phyloP scores from a whole-genome alignment of 2,797 vertebrate genomes.

The Lacerta viridis region DNA sequence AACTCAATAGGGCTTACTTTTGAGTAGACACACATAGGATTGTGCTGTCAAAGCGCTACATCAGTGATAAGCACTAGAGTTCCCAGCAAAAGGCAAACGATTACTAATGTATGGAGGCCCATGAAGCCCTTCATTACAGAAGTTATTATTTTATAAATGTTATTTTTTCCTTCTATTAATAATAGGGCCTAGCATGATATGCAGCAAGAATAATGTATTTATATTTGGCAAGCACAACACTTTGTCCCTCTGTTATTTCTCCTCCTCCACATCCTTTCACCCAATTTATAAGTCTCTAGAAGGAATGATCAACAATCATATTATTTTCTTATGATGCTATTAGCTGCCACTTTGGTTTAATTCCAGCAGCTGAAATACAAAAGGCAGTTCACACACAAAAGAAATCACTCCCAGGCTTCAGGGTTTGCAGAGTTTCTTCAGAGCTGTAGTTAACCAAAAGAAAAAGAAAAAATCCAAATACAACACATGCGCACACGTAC shows the following conservation, averaged over 20 bases:
- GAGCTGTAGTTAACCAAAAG: constrained; percentile 25
- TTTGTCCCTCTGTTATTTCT: constrained; percentile 54
- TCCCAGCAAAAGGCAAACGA: not conserved
- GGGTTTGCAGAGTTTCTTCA: constrained; percentile 12
- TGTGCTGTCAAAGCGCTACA: not conserved
- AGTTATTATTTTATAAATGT: not conserved
- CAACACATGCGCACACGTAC: not conserved
- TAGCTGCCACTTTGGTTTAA: constrained; percentile 59
- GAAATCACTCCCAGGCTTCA: not conserved
- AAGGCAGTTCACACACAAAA: constrained; percentile 7
- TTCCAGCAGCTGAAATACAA: not conserved
- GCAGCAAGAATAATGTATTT: constrained; percentile 36
- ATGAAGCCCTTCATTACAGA: constrained; percentile 1
- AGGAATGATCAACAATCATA: constrained; percentile 23
- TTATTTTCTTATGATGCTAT: constrained; percentile 49
- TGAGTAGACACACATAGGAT: not conserved
- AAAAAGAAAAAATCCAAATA: constrained; percentile 38
- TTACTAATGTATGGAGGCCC: not conserved
- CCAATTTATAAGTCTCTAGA: constrained; percentile 50
- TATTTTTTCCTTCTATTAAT: constrained; percentile 41
- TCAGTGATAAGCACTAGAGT: not conserved
- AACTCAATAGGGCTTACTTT: no score
- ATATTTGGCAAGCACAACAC: constrained; percentile 49
- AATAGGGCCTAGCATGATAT: constrained; percentile 20
- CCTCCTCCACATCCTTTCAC: constrained; percentile 54